phyloP scores from a whole-genome alignment of 2,888 invertebrate species.

The Hoplodrina blanda region DNA sequence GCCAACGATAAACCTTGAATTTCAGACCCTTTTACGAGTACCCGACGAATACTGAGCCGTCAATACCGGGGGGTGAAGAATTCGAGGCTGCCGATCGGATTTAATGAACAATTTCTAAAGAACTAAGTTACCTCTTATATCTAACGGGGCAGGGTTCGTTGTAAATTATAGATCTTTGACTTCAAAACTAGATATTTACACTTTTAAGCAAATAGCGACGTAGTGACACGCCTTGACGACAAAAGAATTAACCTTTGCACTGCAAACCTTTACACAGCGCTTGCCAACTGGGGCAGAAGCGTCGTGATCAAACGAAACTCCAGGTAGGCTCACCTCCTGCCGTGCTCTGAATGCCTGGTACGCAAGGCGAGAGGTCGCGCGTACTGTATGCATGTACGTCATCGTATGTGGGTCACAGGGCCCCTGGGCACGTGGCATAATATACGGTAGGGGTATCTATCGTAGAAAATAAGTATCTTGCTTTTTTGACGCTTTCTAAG shows the following conservation, averaged over 20 bases:
- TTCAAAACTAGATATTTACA: conserved; percentile 18
- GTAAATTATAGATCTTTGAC: conserved; percentile 15
- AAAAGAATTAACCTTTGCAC: conserved; percentile 73
- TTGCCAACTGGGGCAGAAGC: conserved; percentile 79
- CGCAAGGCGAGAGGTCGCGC: conserved; percentile 63
- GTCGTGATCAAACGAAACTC: conserved; percentile 78
- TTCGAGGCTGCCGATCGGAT: conserved; percentile 56
- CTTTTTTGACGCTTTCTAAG: conserved; percentile 35
- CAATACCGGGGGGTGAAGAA: conserved; percentile 58
- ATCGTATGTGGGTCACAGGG: conserved; percentile 70
- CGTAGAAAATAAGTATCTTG: conserved; percentile 49
- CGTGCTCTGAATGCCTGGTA: conserved; percentile 76
- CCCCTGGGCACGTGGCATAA: conserved; percentile 64
- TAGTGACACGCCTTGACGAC: conserved; percentile 55
- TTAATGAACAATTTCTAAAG: conserved; percentile 60
- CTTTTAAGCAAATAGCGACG: conserved; percentile 20
- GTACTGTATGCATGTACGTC: conserved; percentile 58
- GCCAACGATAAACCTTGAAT: conserved; percentile 62
- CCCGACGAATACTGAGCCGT: conserved; percentile 54
- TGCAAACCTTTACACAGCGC: conserved; percentile 68
- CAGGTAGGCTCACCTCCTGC: conserved; percentile 74
- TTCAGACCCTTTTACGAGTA: conserved; percentile 63
- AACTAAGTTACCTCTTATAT: conserved; percentile 42
- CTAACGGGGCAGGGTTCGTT: background rate
- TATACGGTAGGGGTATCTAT: conserved; percentile 54